Evolutionary conservation across 2,888 invertebrate genomes (phyloP), one percentile per base, ranked within the genome.

Genomic region (Cenopis cana): DNA sequence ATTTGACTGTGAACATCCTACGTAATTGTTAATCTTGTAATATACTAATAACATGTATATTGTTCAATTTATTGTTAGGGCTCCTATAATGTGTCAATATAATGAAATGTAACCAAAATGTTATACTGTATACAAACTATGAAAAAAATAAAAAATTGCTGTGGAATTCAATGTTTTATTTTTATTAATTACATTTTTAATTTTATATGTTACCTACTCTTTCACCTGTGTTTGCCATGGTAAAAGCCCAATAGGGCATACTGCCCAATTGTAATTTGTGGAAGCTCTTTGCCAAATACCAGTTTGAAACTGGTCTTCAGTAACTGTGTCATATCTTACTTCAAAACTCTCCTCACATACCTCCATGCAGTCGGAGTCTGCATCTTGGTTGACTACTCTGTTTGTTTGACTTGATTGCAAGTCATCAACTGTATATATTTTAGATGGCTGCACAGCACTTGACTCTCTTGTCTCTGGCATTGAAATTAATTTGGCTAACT

Each of bases 101-200:
- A 86, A 88, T 87, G 85, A 89, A 91, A 89, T 93, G 89, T 93
- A 93, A 93, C 92, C 93, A 92, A 92, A 93, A 91, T 89, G 89
- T 85, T 85, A 84, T 85, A 84, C 88, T 88, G 86, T 93, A 93
- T 93, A 91, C 91, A 93, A 91, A 90, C 86, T 89, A 89, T 86
- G 85, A 88, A 88, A 89, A 86, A 89, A 89, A 86, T 82, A 84
- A 87, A 86, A 86, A 91, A 90, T 88, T 90, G 89, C 89, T 91
- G 90, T 90, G 88, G 83, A 86, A 78, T 76, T 72, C 68, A 75
- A 67, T 64, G 74, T 69, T 76, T 81, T 81, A 78, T 80, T 82
- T 82, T 72, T 74, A 60, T 74, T 65, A 72, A 76, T 68, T 66
- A 73, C 74, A 77, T 76, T 69, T 52, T 12, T 72, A 64, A 73